Base-by-base conservation (phyloP, 2,888 invertebrate genomes). In the Diplazon laetatorius region DNA sequence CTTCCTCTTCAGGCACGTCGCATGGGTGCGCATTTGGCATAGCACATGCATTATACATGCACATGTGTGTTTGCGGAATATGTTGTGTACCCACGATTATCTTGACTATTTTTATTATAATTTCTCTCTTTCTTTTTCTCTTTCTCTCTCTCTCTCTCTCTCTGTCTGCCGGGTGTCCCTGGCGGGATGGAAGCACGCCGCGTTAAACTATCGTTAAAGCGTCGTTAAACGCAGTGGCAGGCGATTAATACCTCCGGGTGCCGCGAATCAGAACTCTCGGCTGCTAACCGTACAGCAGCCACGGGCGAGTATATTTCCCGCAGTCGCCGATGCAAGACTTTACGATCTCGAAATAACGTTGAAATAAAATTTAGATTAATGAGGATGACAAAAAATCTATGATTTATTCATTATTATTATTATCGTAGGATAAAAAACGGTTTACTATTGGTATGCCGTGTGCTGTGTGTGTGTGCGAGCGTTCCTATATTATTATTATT, bases 161-260 rank as follows among this genome's bases (percentile, higher is more conserved):
- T 30, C 30, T 22, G 48, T 35, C 30, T 35, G 10, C 2, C 10
- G 1, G 25, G 8, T 18, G 18, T 22, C 4, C 22, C 50, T 22
- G 60, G 42, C 46, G n/a, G 75, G 62, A 20, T 82, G 83, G 80
- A 83, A 82, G 66, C 59, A 80, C 73, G 82, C 71, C 80, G 82
- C 81, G 83, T 85, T 84, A 85, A 85, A 82, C 72, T 80, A 78
- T 85, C 85, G 84, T 85, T 85, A 84, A 83, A 82, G 76, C 74
- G 78, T 83, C 83, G 78, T 85, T 85, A 84, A 84, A 83, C 76
- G 72, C 80, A 85, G 85, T 82, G 78, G 78, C 71, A 71, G 71
- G 81, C 80, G 82, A 85, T 85, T 85, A 83, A 83, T 80, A 73
- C 80, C 52, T 66, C 70, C 60, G 71, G 71, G 76, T 60, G 82